Evolutionary conservation across 2,113 vertebrate genomes (phyloP), one percentile per base, ranked within the genome.

Genomic region (Malurus alboscapulatus): DNA sequence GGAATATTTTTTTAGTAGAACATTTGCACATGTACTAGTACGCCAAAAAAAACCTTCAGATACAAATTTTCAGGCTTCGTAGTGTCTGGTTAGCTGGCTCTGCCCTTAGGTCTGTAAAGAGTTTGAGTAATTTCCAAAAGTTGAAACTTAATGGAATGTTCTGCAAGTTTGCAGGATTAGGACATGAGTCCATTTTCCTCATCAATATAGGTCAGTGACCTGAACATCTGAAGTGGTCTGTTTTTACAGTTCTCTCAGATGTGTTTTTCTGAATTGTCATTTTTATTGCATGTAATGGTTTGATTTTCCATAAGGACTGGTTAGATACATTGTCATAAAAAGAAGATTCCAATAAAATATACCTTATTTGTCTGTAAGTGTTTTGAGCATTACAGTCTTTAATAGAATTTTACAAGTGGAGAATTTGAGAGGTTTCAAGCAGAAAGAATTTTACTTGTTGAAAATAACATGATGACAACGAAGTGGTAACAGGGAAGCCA

Each of bases 271-370:
- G 16, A 68, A 57, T 67, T 66, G 29, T 3, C 14, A 14, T 48
- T 30, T 53, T 74, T 16, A 24, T 79, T 68, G n/a, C 7, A 51
- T 72, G 11, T 40, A 67, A 24, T 40, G 45, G 44, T 48, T 95
- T 88, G 63, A 68, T 87, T 92, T 93, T 94, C 48, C 69, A 78
- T 61, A 74, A 81, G 77, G 42, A 77, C 30, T 71, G 24, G 90
- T 95, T 73, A 87, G 71, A 86, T 58, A n/a, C 34, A 38, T 55
- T 88, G 79, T 84, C 88, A 74, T 71, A 68, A 84, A 63, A 93
- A 32, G 53, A 85, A 92, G 53, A 73, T 84, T 42, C 72, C 57
- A 83, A 27, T 47, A 72, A 84, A 81, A 65, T 22, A 9, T 7
- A 59, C 44, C 30, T 30, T 81, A 5, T 19, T 87, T 79, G 20